Conservation (phyloP, 2,797 vertebrate genomes). For the Sebastes nivosus region DNA sequence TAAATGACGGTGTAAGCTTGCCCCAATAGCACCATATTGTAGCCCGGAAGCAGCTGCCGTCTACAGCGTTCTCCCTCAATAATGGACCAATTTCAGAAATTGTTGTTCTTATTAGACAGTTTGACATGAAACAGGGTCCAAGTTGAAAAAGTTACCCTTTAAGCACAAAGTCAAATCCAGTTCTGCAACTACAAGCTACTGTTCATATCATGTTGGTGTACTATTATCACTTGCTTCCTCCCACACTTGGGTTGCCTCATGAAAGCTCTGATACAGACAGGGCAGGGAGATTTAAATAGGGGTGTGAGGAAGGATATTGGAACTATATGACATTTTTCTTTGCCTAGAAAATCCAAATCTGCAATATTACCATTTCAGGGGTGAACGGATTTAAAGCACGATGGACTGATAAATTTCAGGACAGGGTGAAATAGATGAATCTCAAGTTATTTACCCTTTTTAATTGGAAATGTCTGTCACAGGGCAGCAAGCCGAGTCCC, state of each 20-base stretch:
- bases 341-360: constrained; percentile 63
- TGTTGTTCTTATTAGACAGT: background rate
- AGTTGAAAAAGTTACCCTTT: background rate
- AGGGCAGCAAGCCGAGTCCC: constrained; percentile 63
- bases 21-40: background rate
- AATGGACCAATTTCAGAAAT: background rate
- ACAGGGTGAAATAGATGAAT: constrained; percentile 76
- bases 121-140: background rate
- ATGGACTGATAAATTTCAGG: constrained; percentile 71
- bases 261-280: constrained; percentile 43
- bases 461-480: constrained; percentile 86
- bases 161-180: constrained; percentile 4
- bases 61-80: background rate
- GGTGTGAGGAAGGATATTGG: constrained; percentile 43
- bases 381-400: constrained; percentile 70
- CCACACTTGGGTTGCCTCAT: constrained; percentile 26
- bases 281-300: constrained; percentile 47
- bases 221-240: constrained; percentile 18
- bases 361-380: constrained; percentile 71
- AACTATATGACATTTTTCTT: constrained; percentile 60
- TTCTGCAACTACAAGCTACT: constrained; percentile 6
- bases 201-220: constrained; percentile 22
- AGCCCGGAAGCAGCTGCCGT: background rate
- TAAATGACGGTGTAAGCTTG: background rate
- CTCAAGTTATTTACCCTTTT: constrained; percentile 79